Base-by-base conservation (phyloP, 2,113 vertebrate genomes). In the Dipodomys merriami region DNA sequence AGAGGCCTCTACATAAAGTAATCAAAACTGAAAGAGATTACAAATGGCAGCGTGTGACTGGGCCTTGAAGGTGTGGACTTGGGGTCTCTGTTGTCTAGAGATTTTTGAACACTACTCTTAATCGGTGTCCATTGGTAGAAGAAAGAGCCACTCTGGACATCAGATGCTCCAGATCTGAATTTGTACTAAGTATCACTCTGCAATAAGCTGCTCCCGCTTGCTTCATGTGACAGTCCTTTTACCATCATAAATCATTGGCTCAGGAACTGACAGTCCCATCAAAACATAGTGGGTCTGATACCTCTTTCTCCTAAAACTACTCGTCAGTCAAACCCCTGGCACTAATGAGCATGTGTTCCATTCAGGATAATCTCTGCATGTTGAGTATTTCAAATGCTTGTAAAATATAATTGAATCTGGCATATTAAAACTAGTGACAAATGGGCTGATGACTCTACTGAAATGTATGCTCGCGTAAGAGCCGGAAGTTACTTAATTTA, bases 351-450 rank as follows among this genome's bases (percentile, higher is more conserved):
- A 82, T 91, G 39, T 69, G 6, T 91, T 93, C 46, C 44, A 83
- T 72, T 91, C 30, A 89, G 30, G 15, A 76, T 87, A 73, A 93
- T 87, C n/a, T 82, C 25, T 86, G 12, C 23, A 10, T 79, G 68
- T 53, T 88, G n/a, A 44, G 46, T 62, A 84, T 71, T 95, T 91
- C 69, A 88, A 88, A 94, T 69, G 53, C 57, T 94, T 86, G n/a
- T 92, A 94, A 91, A 93, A 88, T 83, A 76, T 86, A 86, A 96
- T 86, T 86, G 72, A 91, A 83, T 89, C 76, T 96, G 79, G 20
- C 78, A 69, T 76, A 77, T 72, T 91, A 82, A 90, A 81, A n/a
- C 62, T 79, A 84, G 68, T 96, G 91, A 93, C 35, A 91, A 89
- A 93, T 84, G 90, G 82, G 35, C 29, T 73, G 64, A 13, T 81